Evolutionary conservation across 2,797 vertebrate genomes (phyloP), one percentile per base, ranked within the genome.

Genomic region (Sebastes steindachneri): DNA sequence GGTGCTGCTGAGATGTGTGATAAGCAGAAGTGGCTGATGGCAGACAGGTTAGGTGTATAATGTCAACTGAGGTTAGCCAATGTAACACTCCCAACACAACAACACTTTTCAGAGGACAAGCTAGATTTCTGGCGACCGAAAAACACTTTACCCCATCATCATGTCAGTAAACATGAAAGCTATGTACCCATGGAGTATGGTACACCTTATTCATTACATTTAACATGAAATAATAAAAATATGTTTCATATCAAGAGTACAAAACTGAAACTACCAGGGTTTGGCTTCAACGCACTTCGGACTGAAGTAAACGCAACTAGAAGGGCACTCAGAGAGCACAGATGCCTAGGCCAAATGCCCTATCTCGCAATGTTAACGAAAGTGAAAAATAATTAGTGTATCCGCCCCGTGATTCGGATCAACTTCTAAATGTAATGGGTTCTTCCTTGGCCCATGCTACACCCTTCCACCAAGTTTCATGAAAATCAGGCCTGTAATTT

Each of bases 1-100:
- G 37, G 37, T 19, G 59, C 67, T 65, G 15, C 62, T 65, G 15
- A 53, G 55, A 41, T 54, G 48, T 70, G 66, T 71, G 85, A 84
- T 59, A 66, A 84, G 83, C 77, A 77, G 81, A 90, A 89, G 84
- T 89, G 86, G 64, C 74, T 77, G 80, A 73, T 67, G 35, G 41
- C 69, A 75, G 85, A 87, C 77, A 80, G 62, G 55, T 65, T 59
- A 51, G 67, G 82, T 58, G 63, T 9, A 48, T 31, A 65, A 62
- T 66, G 64, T 82, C 21, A 9, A 63, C 26, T 73, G 70, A 74
- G 58, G 29, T 55, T 55, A 37, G 23, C 33, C 77, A 60, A 26
- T 8, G 57, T 17, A 68, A 35, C 70, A 25, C 45, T 54, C 15
- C 48, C 14, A 41, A 1, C 48, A 25, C 25, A 55, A 2, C 12